Conservation (phyloP, 2,888 invertebrate species). For the Caenorhabditis wallacei region DNA sequence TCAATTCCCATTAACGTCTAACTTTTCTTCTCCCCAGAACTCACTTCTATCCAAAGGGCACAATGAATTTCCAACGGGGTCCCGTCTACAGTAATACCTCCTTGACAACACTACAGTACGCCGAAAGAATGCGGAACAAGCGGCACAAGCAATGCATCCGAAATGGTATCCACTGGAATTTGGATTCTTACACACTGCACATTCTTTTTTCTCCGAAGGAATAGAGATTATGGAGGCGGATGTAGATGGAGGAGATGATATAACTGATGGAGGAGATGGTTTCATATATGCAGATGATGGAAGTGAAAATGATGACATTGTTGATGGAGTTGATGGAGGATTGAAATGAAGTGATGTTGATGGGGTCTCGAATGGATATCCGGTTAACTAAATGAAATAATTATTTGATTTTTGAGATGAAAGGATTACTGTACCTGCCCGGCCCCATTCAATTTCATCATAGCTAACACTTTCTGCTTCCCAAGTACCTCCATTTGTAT, state of each 20-base stretch:
- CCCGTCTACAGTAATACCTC: constrained; percentile 53
- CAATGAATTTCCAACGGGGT: constrained; percentile 49
- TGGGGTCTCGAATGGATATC: constrained; percentile 42
- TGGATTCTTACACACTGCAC: constrained; percentile 56
- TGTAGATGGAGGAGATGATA: constrained; percentile 26
- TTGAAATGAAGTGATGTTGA: neutral
- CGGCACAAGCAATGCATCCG: constrained; percentile 64
- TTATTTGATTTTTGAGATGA: neutral
- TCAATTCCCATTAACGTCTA: too few relatives aligned
- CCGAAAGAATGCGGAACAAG: constrained; percentile 64
- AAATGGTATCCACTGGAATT: constrained; percentile 61
- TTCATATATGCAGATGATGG: constrained; percentile 47
- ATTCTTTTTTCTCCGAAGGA: constrained; percentile 41
- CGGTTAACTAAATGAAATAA: constrained; percentile 40
- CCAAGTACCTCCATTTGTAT: constrained; percentile 43
- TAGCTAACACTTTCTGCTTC: constrained; percentile 52
- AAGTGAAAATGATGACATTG: constrained; percentile 1
- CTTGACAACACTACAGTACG: constrained; percentile 56
- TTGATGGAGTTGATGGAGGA: neutral
- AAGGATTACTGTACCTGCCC: constrained; percentile 42
- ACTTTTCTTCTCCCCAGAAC: constrained; percentile 3
- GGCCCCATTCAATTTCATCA: constrained; percentile 46
- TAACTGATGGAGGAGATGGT: constrained; percentile 33
- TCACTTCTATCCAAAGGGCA: constrained; percentile 63
- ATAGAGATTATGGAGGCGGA: neutral